Evolutionary conservation across 2,113 vertebrate genomes (phyloP).

Genomic region (Crotalus horridus): DNA sequence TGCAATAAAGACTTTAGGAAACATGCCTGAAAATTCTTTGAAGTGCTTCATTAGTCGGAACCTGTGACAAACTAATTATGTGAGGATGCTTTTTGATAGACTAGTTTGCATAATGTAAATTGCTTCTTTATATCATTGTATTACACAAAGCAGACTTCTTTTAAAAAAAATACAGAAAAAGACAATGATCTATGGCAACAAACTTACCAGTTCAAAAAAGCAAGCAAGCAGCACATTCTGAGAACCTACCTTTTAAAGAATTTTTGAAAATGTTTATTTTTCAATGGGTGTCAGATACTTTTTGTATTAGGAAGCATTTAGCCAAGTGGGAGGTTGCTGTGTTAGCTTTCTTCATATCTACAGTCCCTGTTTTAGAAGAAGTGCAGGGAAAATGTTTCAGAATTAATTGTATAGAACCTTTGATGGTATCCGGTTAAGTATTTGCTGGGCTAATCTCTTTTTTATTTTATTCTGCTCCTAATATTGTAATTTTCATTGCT

Average conservation of each 20-base stretch:
- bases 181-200: background rate
- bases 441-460: background rate
- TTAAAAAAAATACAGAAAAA: background rate
- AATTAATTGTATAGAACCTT: background rate
- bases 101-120: background rate
- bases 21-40: no score
- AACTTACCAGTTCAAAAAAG: background rate
- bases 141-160: background rate
- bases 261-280: background rate
- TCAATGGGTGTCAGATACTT: background rate
- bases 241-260: background rate
- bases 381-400: background rate
- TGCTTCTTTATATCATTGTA: background rate
- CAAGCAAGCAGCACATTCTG: background rate
- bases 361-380: background rate
- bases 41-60: no score
- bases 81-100: background rate
- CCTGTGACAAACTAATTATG: no score
- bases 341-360: background rate
- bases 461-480: background rate
- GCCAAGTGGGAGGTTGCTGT: background rate
- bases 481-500: background rate
- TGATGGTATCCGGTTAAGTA: background rate
- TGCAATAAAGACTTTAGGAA: no score
- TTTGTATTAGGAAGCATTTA: background rate